Evolutionary conservation across 1,140 invertebrate genomes (phyloP).

Genomic region (Phortica variegata): DNA sequence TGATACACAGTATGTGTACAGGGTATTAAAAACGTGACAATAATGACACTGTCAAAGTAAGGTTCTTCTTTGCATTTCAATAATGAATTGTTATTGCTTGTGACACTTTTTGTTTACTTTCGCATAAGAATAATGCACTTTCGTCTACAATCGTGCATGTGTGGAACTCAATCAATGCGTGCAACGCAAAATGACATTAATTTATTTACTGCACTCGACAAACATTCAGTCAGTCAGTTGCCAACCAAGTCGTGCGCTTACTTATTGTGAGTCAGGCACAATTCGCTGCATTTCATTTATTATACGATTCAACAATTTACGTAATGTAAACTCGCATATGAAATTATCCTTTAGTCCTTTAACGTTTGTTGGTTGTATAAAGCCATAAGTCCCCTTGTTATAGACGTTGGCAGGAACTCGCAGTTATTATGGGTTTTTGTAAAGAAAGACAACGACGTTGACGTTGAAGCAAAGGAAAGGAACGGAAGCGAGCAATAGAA

Average conservation of each 20-base stretch:
- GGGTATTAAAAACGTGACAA: slow-evolving; percentile 24
- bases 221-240: no score
- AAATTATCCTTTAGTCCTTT: slow-evolving; percentile 43
- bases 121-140: slow-evolving; percentile 9
- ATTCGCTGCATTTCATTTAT: slow-evolving; percentile 41
- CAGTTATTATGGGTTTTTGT: no score
- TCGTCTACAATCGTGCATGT: slow-evolving; percentile 21
- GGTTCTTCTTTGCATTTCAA: slow-evolving; percentile 36
- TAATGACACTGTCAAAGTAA: slow-evolving; percentile 16
- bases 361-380: slow-evolving; percentile 5
- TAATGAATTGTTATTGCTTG: slow-evolving; percentile 41
- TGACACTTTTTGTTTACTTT: slow-evolving; percentile 26
- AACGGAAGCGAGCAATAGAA: no score
- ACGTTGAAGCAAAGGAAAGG: no score
- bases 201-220: slow-evolving; percentile 35
- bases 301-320: slow-evolving; percentile 42
- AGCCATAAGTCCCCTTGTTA: no score
- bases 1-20: no score
- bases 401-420: no score
- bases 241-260: slow-evolving; percentile 2
- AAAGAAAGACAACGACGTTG: slow-evolving; percentile 23
- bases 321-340: slow-evolving; percentile 37
- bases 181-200: slow-evolving; percentile 34
- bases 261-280: slow-evolving; percentile 13
- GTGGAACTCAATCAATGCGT: slow-evolving; percentile 11